Evolutionary conservation across 2,797 vertebrate species (phyloP), one percentile per base, ranked within the genome.

Genomic region (Borostomias antarcticus): DNA sequence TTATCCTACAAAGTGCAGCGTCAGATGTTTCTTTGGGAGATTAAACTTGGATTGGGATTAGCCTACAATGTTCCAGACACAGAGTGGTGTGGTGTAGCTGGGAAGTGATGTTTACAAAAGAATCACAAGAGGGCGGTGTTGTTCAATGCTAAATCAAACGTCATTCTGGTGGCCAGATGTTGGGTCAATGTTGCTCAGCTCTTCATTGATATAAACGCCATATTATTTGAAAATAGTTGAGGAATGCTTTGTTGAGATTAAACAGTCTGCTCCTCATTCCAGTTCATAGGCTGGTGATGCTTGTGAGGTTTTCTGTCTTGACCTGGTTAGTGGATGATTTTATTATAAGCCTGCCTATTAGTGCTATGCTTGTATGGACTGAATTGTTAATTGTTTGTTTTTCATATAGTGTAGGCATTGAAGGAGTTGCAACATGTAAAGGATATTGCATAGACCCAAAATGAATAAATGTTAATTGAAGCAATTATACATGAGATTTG

Each of bases 41-140:
- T n/a, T n/a, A n/a, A n/a, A n/a, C n/a, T n/a, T n/a, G n/a, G n/a
- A n/a, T n/a, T n/a, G n/a, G n/a, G n/a, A n/a, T n/a, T n/a, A n/a
- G n/a, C n/a, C n/a, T n/a, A n/a, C n/a, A n/a, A n/a, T n/a, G n/a
- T n/a, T n/a, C n/a, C n/a, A n/a, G n/a, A n/a, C n/a, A n/a, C n/a
- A n/a, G n/a, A n/a, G n/a, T n/a, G n/a, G n/a, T n/a, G n/a, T n/a
- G n/a, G n/a, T n/a, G n/a, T n/a, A n/a, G n/a, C n/a, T n/a, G n/a
- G 25, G 58, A 45, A 7, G 30, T 45, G 48, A 11, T 35, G 29
- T 66, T 26, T 7, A 23, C 1, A 45, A 69, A 54, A n/a, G 8
- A 57, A 30, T 8, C 57, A 65, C 59, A 29, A 74, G 82, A 59
- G 58, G 77, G 64, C 64, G 63, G 17, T 6, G 13, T 58, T 65